phyloP scores from a whole-genome alignment of 1,140 invertebrate species.

The Bradysia coprophila region DNA sequence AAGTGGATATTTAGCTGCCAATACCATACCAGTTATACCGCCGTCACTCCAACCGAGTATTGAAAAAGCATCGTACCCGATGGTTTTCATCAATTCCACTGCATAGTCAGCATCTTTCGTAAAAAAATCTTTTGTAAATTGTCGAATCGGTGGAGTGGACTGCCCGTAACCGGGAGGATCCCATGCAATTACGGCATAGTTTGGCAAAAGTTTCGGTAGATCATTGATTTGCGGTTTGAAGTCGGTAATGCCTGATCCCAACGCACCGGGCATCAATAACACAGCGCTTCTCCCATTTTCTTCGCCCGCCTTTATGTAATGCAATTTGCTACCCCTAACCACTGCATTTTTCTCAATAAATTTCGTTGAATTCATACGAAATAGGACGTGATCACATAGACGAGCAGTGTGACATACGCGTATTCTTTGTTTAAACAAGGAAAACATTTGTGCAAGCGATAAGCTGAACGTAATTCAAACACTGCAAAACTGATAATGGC shows the following conservation, averaged over 20 bases:
- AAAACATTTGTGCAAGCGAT: too few species aligned
- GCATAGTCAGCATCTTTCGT: constrained; percentile 54
- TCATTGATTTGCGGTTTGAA: constrained; percentile 61
- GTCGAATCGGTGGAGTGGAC: constrained; percentile 55
- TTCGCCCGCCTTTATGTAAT: too few species aligned
- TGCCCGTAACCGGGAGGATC: constrained; percentile 79
- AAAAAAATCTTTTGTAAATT: constrained; percentile 51
- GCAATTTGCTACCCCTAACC: too few species aligned
- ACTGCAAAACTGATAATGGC: too few species aligned
- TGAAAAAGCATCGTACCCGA: constrained; percentile 52
- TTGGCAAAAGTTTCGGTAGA: constrained; percentile 34
- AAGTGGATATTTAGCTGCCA: constrained; percentile 47
- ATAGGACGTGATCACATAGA: too few species aligned
- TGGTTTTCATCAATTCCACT: constrained; percentile 45
- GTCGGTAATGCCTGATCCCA: constrained; percentile 61
- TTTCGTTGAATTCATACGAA: too few species aligned
- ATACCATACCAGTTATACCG: constrained; percentile 55
- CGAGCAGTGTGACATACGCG: too few species aligned
- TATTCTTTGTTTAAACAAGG: too few species aligned
- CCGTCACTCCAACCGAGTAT: constrained; percentile 82
- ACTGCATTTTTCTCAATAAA: too few species aligned
- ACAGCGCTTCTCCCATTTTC: constrained; percentile 48
- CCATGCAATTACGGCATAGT: constrained; percentile 64
- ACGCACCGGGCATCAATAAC: constrained; percentile 54
- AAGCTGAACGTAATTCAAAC: too few species aligned